These are phyloP conservation scores for Eristalinus aeneus DNA, from an alignment of 2,888 invertebrate species.

Conservation along the genomic window DNA sequence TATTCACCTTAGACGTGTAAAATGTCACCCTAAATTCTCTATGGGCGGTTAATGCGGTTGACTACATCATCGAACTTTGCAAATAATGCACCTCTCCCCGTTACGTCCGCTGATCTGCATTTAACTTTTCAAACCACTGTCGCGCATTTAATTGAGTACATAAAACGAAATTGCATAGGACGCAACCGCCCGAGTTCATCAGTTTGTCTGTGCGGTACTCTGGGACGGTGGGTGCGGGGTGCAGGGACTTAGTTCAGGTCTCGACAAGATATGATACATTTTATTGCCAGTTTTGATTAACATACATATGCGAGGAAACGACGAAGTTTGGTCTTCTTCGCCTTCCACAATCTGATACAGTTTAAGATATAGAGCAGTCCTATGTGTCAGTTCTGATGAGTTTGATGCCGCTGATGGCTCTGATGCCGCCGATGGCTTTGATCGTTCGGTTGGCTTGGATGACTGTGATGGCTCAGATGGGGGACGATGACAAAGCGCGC, in stretches of 20 bases:
- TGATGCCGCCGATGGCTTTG: neutral
- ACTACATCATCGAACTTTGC: no score
- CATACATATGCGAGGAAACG: constrained; percentile 13
- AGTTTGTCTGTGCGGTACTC: constrained; percentile 15
- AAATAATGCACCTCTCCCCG: neutral
- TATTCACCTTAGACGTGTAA: no score
- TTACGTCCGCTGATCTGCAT: constrained; percentile 14
- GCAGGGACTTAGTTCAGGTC: neutral
- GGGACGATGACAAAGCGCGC: neutral
- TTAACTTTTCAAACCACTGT: constrained; percentile 27
- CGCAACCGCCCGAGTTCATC: constrained; percentile 28
- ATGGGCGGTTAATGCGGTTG: no score
- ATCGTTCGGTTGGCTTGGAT: neutral
- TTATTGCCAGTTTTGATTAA: constrained; percentile 28
- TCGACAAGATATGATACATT: constrained; percentile 16
- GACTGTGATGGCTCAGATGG: neutral
- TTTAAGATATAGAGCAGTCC: neutral
- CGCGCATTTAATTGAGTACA: constrained; percentile 26
- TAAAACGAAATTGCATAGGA: constrained; percentile 2
- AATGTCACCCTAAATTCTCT: no score
- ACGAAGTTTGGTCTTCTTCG: neutral
- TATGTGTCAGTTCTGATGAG: neutral
- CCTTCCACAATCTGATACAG: neutral
- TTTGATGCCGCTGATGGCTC: neutral
- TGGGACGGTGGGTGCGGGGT: neutral